Base-by-base conservation (phyloP, 1,140 invertebrate species). In the Plectrocnemia conspersa region DNA sequence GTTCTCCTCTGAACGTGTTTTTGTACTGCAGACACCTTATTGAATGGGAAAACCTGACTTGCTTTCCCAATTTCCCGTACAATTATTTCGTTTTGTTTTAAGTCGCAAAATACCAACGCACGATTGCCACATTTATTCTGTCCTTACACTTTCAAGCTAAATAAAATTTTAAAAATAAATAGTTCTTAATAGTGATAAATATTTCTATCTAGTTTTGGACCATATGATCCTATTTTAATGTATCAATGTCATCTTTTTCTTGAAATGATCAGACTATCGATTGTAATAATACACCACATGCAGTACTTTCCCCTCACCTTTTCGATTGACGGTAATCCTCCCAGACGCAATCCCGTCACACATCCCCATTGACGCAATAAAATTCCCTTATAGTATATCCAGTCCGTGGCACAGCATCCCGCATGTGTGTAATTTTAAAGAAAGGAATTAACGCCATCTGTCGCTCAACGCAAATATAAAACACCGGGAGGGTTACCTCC, bases 401-500 rank as follows among this genome's bases (percentile, higher is more conserved):
- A 45, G 23, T 38, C 6, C 47, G 33, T 50, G 47, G 18, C 16
- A 10, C n/a, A 32, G 29, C 52, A 42, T 52, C 24, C 29, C 54
- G 50, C 54, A 56, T 56, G 54, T 56, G 53, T 61, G 49, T 53
- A 61, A 53, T 61, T 61, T 61, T 56, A 61, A 61, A 61, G 58
- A 61, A 61, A 61, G 58, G 58, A 61, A 61, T 61, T 61, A 61
- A 54, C 58, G 46, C 58, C 58, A 61, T 61, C 58, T 61, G 58
- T 61, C 58, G 58, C 25, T 25, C 18, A 27, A 9, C 24, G 47
- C 25, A 35, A 49, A 48, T 47, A 56, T 50, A 44, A 50, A 56
- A 56, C 46, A 44, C 46, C 15, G 54, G 47, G 50, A 46, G 54
- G 54, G 41, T 44, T 42, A 38, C 48, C 45, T 48, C 32, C 38